Evolutionary conservation across 2,888 invertebrate species (phyloP), one percentile per base, ranked within the genome.

Genomic region (Blomia tropicalis): DNA sequence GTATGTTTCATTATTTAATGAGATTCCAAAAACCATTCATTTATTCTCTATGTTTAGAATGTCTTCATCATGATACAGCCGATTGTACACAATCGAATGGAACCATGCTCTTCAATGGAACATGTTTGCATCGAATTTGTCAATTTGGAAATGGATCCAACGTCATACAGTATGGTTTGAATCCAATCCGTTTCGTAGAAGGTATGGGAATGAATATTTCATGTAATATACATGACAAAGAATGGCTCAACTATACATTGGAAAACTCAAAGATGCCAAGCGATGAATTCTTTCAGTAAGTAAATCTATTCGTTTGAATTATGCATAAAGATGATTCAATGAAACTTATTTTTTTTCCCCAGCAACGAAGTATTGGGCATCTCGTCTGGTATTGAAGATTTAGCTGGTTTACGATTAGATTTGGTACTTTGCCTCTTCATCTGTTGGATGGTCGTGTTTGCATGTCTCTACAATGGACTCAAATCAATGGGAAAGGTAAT

Each of bases 281-380:
- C 67, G 73, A 78, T 68, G 77, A 77, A 65, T 79, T 75, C 68
- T 79, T 79, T 69, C 75, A 76, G 76, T 76, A 70, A 73, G 75
- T 70, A 60, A n/a, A 56, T n/a, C 19, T 31, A 17, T 29, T 5
- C 44, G 47, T 32, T 44, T n/a, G 29, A 31, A 5, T 29, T 27
- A 30, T 56, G 4, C n/a, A 11, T 30, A 19, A 11, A 4, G 5
- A n/a, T 56, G 5, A 11, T 29, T 56, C 5, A 56, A 17, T 29
- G 56, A 25, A 5, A 23, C 4, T n/a, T n/a, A n/a, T n/a, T n/a
- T n/a, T n/a, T n/a, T n/a, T n/a, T n/a, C n/a, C n/a, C 22, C 43
- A 36, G 36, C 36, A 36, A 36, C 17, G 31, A 41, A 23, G 56
- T 65, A 3, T 25, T 64, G 44, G 62, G 59, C n/a, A 58, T 64